phyloP scores from a whole-genome alignment of 2,113 vertebrate genomes.

The Gavialis gangeticus region DNA sequence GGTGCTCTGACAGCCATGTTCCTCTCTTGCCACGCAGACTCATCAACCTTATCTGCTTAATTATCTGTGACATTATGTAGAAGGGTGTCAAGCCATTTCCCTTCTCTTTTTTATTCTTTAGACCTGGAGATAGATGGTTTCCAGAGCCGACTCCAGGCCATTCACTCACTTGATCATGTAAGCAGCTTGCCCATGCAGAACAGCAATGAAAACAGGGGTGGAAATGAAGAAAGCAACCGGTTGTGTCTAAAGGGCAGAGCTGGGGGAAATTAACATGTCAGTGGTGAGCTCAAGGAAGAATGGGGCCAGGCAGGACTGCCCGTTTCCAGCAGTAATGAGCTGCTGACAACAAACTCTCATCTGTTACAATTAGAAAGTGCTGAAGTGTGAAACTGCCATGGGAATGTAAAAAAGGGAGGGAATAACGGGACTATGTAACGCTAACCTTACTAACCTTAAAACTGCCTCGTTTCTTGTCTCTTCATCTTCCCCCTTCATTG shows the following conservation, averaged over 20 bases:
- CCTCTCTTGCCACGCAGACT: conserved; percentile 39
- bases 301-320: conserved; percentile 29
- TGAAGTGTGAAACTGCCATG: conserved; percentile 46
- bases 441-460: conserved; percentile 11
- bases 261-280: conserved; percentile 53
- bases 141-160: conserved; percentile 10
- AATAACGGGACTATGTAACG: conserved; percentile 14
- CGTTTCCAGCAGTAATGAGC: conserved; percentile 19
- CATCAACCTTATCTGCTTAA: conserved; percentile 14
- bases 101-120: background rate
- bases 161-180: background rate
- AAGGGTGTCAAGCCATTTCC: conserved; percentile 9
- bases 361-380: conserved; percentile 37
- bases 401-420: conserved; percentile 32
- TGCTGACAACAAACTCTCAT: conserved; percentile 31
- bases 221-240: conserved; percentile 31
- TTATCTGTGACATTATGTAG: conserved; percentile 33
- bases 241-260: conserved; percentile 45
- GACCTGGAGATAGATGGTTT: conserved; percentile 19
- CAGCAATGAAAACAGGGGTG: background rate
- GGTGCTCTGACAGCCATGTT: background rate
- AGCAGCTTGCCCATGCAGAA: conserved; percentile 45
- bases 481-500: background rate
- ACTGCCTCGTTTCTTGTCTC: background rate
- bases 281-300: conserved; percentile 25